Evolutionary conservation across 2,888 invertebrate species (phyloP).

Genomic region (Ormyrus thymus): DNA sequence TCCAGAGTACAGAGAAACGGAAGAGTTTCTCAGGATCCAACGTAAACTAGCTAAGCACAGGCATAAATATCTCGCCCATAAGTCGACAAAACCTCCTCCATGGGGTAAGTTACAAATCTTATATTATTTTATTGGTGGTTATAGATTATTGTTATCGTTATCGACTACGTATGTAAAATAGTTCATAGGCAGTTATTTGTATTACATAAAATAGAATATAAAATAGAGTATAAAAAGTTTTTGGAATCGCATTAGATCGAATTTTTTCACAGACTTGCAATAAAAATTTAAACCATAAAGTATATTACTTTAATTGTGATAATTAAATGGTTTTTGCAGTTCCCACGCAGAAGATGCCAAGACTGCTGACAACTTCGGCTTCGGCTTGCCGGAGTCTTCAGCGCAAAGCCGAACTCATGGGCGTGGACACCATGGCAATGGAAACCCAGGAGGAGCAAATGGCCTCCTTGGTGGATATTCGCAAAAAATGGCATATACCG

Average conservation of each 20-base stretch:
- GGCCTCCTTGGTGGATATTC: slow-evolving; percentile 87
- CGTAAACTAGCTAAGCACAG: slow-evolving; percentile 90
- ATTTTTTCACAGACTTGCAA: no score
- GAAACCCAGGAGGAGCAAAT: slow-evolving; percentile 90
- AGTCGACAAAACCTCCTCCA: slow-evolving; percentile 84
- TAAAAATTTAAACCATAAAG: no score
- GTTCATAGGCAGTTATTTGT: no score
- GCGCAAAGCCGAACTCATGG: slow-evolving; percentile 92
- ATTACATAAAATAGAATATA: no score
- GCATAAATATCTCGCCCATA: slow-evolving; percentile 86
- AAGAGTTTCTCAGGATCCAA: slow-evolving; percentile 85
- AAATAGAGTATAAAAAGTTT: no score
- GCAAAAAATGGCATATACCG: slow-evolving; percentile 95
- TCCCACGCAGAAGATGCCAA: slow-evolving; percentile 95
- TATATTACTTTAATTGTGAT: no score
- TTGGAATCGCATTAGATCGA: no score
- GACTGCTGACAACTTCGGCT: slow-evolving; percentile 92
- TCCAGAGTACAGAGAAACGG: slow-evolving; percentile 79
- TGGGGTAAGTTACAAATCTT: slow-evolving; percentile 87
- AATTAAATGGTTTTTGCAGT: slow-evolving; percentile 77
- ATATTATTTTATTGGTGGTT: no score
- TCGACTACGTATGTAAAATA: no score
- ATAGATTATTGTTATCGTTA: no score
- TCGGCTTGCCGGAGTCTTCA: slow-evolving; percentile 89
- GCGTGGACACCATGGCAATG: slow-evolving; percentile 87